phyloP scores from a whole-genome alignment of 2,888 invertebrate genomes.

The Amphipoea oculea region DNA sequence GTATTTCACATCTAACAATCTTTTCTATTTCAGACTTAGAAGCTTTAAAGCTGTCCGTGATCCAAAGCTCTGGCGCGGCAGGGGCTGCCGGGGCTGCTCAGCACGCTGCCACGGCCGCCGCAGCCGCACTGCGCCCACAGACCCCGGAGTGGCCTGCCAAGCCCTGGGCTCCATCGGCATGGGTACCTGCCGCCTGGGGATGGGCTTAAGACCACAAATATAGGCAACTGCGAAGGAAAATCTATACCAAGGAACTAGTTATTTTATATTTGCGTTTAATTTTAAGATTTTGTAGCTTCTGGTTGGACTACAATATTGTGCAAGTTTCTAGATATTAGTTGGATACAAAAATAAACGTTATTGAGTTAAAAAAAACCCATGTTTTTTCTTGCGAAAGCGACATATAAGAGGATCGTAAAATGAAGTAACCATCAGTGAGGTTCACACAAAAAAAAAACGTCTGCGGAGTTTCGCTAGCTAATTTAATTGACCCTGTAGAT shows the following conservation, averaged over 20 bases:
- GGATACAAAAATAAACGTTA: constrained; percentile 4
- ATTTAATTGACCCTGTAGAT: neutral
- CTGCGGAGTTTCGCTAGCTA: neutral
- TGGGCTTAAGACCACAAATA: constrained; percentile 75
- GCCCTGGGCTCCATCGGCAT: constrained; percentile 68
- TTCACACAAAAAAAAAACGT: neutral
- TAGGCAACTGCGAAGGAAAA: neutral
- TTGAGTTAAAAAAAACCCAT: neutral
- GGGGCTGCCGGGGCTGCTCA: constrained; percentile 90
- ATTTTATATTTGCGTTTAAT: constrained; percentile 1
- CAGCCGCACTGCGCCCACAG: constrained; percentile 88
- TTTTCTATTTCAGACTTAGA: constrained; percentile 85
- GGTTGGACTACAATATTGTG: neutral
- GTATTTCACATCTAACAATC: too few relatives aligned
- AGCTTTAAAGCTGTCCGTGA: constrained; percentile 91
- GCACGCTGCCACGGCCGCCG: constrained; percentile 91
- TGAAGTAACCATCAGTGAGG: neutral
- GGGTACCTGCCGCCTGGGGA: constrained; percentile 78
- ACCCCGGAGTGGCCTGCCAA: constrained; percentile 74
- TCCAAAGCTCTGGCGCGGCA: constrained; percentile 90
- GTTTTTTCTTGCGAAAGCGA: neutral
- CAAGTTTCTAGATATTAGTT: constrained; percentile 7
- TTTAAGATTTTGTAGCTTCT: constrained; percentile 5
- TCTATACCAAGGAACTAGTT: constrained; percentile 14
- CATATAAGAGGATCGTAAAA: neutral